Conservation (phyloP, 2,888 invertebrate genomes). For the Nemoura dubitans region DNA sequence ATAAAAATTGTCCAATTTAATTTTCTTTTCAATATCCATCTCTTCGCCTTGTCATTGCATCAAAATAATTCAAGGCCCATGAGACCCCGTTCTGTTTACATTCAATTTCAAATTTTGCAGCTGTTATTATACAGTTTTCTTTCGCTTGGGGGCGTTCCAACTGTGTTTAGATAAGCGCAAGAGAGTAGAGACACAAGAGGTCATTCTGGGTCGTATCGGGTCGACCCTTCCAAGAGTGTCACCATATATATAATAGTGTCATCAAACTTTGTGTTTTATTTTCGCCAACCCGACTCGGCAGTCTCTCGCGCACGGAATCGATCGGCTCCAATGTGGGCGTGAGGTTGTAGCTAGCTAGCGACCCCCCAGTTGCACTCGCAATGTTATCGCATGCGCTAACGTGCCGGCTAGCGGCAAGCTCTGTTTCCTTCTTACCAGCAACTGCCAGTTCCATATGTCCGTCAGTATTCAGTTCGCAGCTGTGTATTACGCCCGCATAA, state of each 20-base stretch:
- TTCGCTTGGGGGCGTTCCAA: background rate
- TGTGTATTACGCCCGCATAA: background rate
- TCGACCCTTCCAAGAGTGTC: no score
- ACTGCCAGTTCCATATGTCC: background rate
- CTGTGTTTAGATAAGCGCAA: background rate
- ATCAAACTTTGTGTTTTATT: background rate
- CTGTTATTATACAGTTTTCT: background rate
- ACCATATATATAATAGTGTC: background rate
- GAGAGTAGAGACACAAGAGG: background rate
- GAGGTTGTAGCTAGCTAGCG: background rate
- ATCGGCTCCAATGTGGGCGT: background rate
- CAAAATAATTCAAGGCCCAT: conserved; percentile 15
- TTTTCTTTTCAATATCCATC: background rate
- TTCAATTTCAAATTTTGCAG: background rate
- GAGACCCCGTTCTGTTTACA: background rate
- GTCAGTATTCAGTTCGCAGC: background rate
- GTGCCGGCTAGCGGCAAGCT: background rate
- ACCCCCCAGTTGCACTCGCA: background rate
- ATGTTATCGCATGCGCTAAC: background rate
- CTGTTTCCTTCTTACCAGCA: background rate
- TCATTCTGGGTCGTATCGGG: background rate
- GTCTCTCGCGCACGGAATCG: background rate
- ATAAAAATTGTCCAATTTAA: background rate
- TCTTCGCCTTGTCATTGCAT: no score
- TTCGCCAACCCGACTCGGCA: background rate